Evolutionary conservation across 2,888 invertebrate genomes (phyloP).

Genomic region (Aphodius sticticus): DNA sequence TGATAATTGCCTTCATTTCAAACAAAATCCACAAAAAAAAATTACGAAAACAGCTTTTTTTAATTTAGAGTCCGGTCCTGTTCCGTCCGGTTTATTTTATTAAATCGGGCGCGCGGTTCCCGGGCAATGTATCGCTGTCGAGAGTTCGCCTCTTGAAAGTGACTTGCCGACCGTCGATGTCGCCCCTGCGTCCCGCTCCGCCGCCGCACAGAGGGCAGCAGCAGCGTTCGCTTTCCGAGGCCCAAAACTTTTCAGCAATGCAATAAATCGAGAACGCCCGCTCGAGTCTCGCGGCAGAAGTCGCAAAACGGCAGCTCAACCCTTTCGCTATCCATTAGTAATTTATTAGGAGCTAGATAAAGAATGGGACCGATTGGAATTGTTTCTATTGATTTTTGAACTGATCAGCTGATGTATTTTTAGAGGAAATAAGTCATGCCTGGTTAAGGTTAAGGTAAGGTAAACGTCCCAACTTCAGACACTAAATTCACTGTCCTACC

Average conservation of each 20-base stretch:
- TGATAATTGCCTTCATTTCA: too few species aligned
- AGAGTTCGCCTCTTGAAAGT: background rate
- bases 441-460: too few species aligned
- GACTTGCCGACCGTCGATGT: conserved; percentile 19
- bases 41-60: background rate
- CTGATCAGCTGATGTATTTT: too few species aligned
- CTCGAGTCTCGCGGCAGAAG: background rate
- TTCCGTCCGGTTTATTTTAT: background rate
- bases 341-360: background rate
- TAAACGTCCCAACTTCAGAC: too few species aligned
- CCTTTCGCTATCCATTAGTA: background rate
- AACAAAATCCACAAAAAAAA: too few species aligned
- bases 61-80: background rate
- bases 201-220: background rate
- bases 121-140: background rate
- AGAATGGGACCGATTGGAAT: too few species aligned
- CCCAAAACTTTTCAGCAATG: background rate
- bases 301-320: background rate
- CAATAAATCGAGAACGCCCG: background rate
- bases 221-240: conserved; percentile 7
- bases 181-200: background rate
- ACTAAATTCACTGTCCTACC: too few species aligned
- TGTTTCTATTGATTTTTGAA: too few species aligned
- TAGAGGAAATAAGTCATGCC: too few species aligned
- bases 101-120: background rate